Base-by-base conservation (phyloP, 2,888 invertebrate genomes). In the Drosophila maculinotata region DNA sequence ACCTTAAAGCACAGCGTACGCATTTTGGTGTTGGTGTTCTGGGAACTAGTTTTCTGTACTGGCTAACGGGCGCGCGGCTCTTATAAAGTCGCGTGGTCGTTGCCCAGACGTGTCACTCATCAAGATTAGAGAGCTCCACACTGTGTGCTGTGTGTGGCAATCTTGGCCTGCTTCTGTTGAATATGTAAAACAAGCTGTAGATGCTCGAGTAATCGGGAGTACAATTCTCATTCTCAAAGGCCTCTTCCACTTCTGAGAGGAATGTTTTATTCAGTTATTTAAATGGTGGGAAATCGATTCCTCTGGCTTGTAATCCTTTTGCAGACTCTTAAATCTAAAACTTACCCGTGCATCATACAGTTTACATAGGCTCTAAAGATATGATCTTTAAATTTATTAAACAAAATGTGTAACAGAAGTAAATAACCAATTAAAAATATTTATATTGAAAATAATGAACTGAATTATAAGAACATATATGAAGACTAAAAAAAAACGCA, bases 51-150 rank as follows among this genome's bases (percentile, higher is more conserved):
- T 75, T 59, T 75, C 62, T 62, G 75, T 65, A 38, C 33, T 48
- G 58, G 23, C 44, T 31, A 36, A 41, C 38, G 53, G 36, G 30
- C 33, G 51, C 47, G 54, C 60, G 47, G 79, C 71, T 76, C 79
- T 84, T 81, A 79, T 81, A 81, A 80, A 56, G 85, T 79, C 79
- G 67, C 76, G 58, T 77, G 79, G 75, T 64, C 38, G 59, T 64
- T 41, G 59, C 49, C 74, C 36, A 71, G 38, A 81, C 81, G 81
- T 81, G 81, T 57, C 64, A 39, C 69, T 56, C 58, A 81, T 81
- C 85, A 75, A 71, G 81, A 81, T 81, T 85, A 47, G 30, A 41
- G 26, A 54, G 36, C 36, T 36, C 25, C 42, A 15, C 15, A 12
- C 39, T 39, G 8, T 17, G 28, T 17, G 23, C 36, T 47, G 6